phyloP scores from a whole-genome alignment of 2,888 invertebrate species.

The Hypsopygia costalis region DNA sequence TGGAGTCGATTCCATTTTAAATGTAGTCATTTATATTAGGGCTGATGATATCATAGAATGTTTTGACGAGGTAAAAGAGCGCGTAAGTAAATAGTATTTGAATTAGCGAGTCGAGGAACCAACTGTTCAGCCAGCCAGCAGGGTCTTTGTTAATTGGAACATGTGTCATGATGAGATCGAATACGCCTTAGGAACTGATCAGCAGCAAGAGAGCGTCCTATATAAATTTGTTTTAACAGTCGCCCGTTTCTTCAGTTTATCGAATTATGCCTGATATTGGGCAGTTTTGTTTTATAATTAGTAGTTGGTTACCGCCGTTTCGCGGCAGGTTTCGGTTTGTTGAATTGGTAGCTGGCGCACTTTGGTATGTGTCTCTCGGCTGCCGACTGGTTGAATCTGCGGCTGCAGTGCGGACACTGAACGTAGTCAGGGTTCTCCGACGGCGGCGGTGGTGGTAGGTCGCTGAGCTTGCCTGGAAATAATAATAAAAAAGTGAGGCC shows the following conservation, averaged over 20 bases:
- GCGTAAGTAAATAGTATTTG: constrained; percentile 47
- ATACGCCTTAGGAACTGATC: constrained; percentile 9
- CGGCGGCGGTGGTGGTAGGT: constrained; percentile 94
- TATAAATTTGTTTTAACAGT: no score
- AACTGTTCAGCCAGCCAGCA: constrained; percentile 9
- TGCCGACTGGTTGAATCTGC: constrained; percentile 91
- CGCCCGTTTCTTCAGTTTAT: no score
- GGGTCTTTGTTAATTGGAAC: constrained; percentile 12
- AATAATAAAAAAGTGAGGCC: no score
- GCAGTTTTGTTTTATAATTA: not conserved
- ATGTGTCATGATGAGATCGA: constrained; percentile 10
- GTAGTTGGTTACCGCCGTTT: constrained; percentile 50
- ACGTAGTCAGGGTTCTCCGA: constrained; percentile 94
- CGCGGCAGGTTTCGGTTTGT: constrained; percentile 82
- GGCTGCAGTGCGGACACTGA: constrained; percentile 92
- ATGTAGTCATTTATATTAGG: constrained; percentile 24
- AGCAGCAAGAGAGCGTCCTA: not conserved
- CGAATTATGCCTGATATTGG: no score
- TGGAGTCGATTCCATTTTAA: not conserved
- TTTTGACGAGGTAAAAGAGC: constrained; percentile 48
- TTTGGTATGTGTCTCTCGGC: constrained; percentile 96
- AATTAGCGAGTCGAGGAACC: constrained; percentile 34
- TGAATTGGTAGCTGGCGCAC: constrained; percentile 91
- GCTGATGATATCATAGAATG: constrained; percentile 43
- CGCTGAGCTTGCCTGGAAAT: constrained; percentile 84